Conservation (phyloP, 2,888 invertebrate species). For the Caenorhabditis virilis region DNA sequence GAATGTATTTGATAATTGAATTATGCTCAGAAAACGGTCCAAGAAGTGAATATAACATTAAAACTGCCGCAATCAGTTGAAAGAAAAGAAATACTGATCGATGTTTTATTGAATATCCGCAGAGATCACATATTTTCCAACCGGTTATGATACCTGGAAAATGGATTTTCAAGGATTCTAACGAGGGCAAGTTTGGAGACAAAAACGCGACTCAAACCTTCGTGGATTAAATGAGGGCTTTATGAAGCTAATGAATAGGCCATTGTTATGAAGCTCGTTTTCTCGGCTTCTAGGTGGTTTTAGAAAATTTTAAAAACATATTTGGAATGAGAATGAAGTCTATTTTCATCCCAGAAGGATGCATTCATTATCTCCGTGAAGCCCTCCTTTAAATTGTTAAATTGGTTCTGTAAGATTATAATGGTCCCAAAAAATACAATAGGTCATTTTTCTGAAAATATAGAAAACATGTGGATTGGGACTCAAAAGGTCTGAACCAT, state of each 20-base stretch:
- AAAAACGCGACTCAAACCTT: no score
- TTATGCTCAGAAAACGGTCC: conserved; percentile 12
- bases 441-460: background rate
- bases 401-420: no score
- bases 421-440: background rate
- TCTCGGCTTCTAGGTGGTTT: no score
- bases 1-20: conserved; percentile 10
- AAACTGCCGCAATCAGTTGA: conserved; percentile 8
- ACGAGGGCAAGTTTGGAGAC: background rate
- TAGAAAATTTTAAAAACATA: no score
- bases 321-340: no score
- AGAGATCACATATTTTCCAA: conserved; percentile 21
- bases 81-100: conserved; percentile 4
- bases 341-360: no score
- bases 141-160: conserved; percentile 20
- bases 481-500: background rate
- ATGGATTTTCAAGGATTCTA: background rate
- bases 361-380: no score
- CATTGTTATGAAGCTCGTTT: no score
- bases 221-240: no score
- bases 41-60: conserved; percentile 9
- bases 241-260: no score
- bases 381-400: no score
- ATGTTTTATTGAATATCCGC: conserved; percentile 8
- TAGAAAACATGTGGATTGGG: background rate